These are phyloP conservation scores for Diogma glabrata DNA, from an alignment of 2,888 invertebrate genomes.

Conservation along the genomic window DNA sequence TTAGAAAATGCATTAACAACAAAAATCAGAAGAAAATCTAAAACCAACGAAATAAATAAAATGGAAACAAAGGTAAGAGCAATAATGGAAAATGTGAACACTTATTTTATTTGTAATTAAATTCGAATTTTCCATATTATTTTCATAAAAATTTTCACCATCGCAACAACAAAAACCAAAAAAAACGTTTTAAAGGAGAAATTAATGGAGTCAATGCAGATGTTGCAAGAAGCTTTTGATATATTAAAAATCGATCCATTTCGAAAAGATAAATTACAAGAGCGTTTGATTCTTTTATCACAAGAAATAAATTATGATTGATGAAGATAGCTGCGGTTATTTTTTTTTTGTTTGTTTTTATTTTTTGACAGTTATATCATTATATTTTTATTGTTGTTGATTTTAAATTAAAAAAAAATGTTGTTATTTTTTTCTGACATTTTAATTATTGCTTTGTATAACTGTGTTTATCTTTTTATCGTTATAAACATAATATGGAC, in stretches of 20 bases:
- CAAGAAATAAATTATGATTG: conserved; percentile 23
- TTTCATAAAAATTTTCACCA: too few relatives aligned
- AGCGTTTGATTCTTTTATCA: conserved; percentile 38
- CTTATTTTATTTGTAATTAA: not conserved
- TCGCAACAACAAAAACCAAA: too few relatives aligned
- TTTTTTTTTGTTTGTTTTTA: too few relatives aligned
- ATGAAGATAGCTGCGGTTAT: too few relatives aligned
- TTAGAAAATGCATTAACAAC: conserved; percentile 50
- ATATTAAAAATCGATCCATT: conserved; percentile 49
- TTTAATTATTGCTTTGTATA: too few relatives aligned
- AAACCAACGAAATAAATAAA: conserved; percentile 18
- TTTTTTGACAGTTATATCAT: too few relatives aligned
- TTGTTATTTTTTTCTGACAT: too few relatives aligned
- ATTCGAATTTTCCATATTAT: not conserved
- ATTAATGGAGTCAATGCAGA: conserved; percentile 42
- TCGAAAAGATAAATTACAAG: conserved; percentile 41
- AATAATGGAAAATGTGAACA: not conserved
- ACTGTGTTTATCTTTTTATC: too few relatives aligned
- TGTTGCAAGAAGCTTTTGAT: conserved; percentile 47
- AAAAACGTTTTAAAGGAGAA: conserved; percentile 42
- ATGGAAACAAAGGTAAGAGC: not conserved
- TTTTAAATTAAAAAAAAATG: too few relatives aligned
- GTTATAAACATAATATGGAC: too few relatives aligned
- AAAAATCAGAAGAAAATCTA: conserved; percentile 44
- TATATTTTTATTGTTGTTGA: too few relatives aligned